Base-by-base conservation (phyloP, 1,140 invertebrate genomes). In the Dolichoris vasculosae region DNA sequence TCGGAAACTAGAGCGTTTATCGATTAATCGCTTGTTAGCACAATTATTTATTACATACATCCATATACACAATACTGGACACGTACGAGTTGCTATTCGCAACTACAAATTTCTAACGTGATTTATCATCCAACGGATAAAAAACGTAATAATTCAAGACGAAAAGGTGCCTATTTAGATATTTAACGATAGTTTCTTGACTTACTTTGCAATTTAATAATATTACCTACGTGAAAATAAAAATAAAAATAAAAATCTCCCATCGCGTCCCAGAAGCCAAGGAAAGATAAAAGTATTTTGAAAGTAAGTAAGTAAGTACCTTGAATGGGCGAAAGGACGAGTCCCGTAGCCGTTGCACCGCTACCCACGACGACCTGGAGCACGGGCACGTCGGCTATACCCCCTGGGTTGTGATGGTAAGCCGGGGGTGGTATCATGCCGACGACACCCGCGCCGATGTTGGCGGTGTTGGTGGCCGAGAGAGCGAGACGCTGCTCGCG, bases 261-360 rank as follows among this genome's bases (percentile, higher is more conserved):
- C 4, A 6, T 26, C 9, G 9, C 55, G 1, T 59, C 13, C 4
- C 2, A 13, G 43, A 6, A 46, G 13, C 23, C 23, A 26, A 7
- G 9, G 23, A 26, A 59, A 26, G 4, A 1, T 26, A 23, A 26
- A 59, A 59, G 26, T 26, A 26, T 20, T 59, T 20, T 26, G 51
- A 55, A 55, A 55, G 15, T 2, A 15, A 30, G 32, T 35, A 2
- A 7, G 32, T 55, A 82, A 26, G 4, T 83, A 86, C 85, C 96
- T 91, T 96, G 94, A 84, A 97, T 97, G 0, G 96, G 96, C 4
- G 96, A 97, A 35, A 97, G 91, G 2, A 89, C 88, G 32, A 88
- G 87, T 7, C 73, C 77, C 13, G 69, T 82, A 0, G 80, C 67
- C 0, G 38, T 40, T 23, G 67, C 32, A 4, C 63, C 69, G 32